phyloP scores from a whole-genome alignment of 2,113 vertebrate genomes.

The Amblyornis subalaris region DNA sequence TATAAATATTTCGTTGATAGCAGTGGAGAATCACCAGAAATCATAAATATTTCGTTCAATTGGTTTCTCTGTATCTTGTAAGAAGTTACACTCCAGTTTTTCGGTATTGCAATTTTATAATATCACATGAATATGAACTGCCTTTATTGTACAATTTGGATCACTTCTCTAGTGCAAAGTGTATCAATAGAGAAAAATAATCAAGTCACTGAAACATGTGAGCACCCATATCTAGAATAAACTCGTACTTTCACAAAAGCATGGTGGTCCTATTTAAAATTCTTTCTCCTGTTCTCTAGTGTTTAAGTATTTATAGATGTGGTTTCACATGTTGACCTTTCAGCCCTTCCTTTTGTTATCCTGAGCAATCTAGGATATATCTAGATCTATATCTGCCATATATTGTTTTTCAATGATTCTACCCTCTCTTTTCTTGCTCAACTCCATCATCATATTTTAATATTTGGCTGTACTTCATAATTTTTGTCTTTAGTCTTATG shows the following conservation, averaged over 20 bases:
- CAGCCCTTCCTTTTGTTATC: not conserved
- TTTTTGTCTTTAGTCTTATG: not conserved
- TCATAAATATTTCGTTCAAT: not conserved
- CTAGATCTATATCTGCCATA: not conserved
- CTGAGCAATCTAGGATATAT: not conserved
- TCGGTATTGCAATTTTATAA: not conserved
- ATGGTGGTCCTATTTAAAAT: not conserved
- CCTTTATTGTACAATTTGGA: not conserved
- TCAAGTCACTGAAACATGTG: not conserved
- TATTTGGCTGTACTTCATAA: not conserved
- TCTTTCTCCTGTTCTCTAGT: not conserved
- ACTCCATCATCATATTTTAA: not conserved
- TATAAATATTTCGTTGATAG: not conserved
- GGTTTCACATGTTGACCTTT: not conserved
- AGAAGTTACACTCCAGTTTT: not conserved
- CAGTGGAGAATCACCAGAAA: not conserved
- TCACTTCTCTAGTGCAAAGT: not conserved
- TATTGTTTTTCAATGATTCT: not conserved
- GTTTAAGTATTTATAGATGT: not conserved
- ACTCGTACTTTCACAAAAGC: not conserved
- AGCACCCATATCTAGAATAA: not conserved
- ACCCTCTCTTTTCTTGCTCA: not conserved
- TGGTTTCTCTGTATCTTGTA: not conserved
- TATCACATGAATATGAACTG: not conserved
- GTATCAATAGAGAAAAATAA: not conserved